phyloP scores from a whole-genome alignment of 2,797 vertebrate species.

The Gadopsis bispinosus region DNA sequence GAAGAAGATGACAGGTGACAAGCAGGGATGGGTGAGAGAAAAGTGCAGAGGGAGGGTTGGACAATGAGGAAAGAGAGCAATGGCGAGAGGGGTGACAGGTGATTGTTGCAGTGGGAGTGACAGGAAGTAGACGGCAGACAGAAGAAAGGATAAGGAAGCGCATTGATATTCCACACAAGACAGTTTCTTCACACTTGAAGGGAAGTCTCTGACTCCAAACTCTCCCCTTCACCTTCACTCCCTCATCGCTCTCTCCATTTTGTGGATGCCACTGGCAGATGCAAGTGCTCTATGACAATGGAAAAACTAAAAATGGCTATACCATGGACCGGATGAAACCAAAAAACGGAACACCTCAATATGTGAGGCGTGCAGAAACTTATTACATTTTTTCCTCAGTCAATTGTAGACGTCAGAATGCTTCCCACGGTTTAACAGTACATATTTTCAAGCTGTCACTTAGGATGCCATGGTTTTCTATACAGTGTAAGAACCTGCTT shows the following conservation, averaged over 20 bases:
- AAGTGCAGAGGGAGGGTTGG: conserved; percentile 54
- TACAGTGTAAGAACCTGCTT: conserved; percentile 22
- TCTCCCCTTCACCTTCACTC: conserved; percentile 64
- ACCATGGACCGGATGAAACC: not conserved
- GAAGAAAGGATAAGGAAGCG: conserved; percentile 65
- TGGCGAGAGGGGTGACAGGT: conserved; percentile 71
- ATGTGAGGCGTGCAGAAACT: conserved; percentile 7
- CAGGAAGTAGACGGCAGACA: conserved; percentile 66
- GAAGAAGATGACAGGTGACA: conserved; percentile 79
- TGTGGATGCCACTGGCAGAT: conserved; percentile 19
- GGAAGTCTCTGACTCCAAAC: conserved; percentile 65
- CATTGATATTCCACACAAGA: conserved; percentile 78
- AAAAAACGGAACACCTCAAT: conserved; percentile 5
- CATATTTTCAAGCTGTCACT: conserved; percentile 53
- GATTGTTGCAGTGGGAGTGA: conserved; percentile 77
- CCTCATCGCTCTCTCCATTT: conserved; percentile 32
- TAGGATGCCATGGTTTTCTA: conserved; percentile 58
- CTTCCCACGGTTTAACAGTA: conserved; percentile 35
- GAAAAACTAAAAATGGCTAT: conserved; percentile 39
- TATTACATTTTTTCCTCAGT: conserved; percentile 18
- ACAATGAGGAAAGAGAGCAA: conserved; percentile 62
- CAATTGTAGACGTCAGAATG: conserved; percentile 31
- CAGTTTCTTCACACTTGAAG: conserved; percentile 78
- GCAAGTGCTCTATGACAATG: conserved; percentile 7
- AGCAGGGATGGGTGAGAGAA: conserved; percentile 50